Conservation (phyloP, 1,140 invertebrate genomes). For the Hyles euphorbiae region DNA sequence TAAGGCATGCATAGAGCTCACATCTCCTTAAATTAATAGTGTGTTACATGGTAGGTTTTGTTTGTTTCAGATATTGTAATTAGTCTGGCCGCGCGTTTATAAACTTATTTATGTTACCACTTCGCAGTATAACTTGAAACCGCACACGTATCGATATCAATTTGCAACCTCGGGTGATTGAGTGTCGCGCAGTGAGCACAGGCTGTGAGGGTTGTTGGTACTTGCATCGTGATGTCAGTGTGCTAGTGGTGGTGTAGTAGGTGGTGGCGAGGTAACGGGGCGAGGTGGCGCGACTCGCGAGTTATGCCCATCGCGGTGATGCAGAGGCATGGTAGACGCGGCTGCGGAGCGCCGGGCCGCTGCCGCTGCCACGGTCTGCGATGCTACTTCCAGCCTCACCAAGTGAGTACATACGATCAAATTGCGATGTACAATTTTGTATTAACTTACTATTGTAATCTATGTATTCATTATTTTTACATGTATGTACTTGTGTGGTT, state of each 20-base stretch:
- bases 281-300: slow-evolving; percentile 32
- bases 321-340: slow-evolving; percentile 72
- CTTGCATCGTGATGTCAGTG: slow-evolving; percentile 42
- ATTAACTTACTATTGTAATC: too few relatives aligned
- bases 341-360: slow-evolving; percentile 66
- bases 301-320: slow-evolving; percentile 67
- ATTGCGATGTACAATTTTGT: too few relatives aligned
- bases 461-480: too few relatives aligned
- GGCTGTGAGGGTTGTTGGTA: slow-evolving; percentile 32
- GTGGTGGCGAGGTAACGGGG: slow-evolving; percentile 25
- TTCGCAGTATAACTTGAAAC: slow-evolving; percentile 13
- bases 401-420: slow-evolving; percentile 43
- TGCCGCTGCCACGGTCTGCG: slow-evolving; percentile 50
- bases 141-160: slow-evolving; percentile 25
- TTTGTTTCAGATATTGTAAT: slow-evolving; percentile 28
- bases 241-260: slow-evolving; percentile 47
- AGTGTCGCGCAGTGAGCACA: slow-evolving; percentile 22
- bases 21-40: too few relatives aligned
- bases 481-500: too few relatives aligned
- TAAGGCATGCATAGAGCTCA: too few relatives aligned
- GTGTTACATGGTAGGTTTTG: too few relatives aligned
- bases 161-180: slow-evolving; percentile 33
- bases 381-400: slow-evolving; percentile 55
- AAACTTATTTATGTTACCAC: not conserved
- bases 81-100: too few relatives aligned